These are phyloP conservation scores for Hyperopisus bebe DNA, from an alignment of 2,113 vertebrate genomes.

Conservation along the genomic window DNA sequence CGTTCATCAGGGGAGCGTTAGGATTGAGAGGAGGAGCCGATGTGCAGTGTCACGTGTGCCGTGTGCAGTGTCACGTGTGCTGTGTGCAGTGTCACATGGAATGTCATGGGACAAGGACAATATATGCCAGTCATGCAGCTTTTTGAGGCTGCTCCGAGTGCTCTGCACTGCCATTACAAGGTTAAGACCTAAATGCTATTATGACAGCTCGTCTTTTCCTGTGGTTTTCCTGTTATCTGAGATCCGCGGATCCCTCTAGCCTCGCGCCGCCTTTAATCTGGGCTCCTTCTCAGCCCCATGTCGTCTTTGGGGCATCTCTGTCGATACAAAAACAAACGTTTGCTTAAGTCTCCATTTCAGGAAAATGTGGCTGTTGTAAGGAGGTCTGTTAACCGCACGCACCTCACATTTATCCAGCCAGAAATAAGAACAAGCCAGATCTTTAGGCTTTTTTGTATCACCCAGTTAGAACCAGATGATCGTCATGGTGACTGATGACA, in stretches of 20 bases:
- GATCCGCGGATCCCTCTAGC: background rate
- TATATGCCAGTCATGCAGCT: conserved; percentile 22
- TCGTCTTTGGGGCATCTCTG: background rate
- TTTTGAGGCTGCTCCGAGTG: conserved; percentile 32
- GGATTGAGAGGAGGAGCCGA: background rate
- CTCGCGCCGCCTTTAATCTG: background rate
- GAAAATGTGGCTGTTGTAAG: background rate
- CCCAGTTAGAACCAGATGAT: background rate
- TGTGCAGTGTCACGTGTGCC: background rate
- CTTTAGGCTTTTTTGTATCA: background rate
- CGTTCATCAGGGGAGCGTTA: background rate
- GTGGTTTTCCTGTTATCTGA: background rate
- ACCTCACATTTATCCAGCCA: background rate
- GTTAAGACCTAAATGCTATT: conserved; percentile 35
- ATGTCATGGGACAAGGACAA: background rate
- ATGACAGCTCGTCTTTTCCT: conserved; percentile 37
- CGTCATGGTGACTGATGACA: background rate
- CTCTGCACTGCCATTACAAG: conserved; percentile 44
- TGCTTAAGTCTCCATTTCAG: background rate
- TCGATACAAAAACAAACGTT: background rate
- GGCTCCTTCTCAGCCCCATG: background rate
- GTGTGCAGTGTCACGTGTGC: background rate
- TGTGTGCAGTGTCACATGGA: background rate
- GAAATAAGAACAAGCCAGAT: background rate
- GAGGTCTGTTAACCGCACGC: background rate